phyloP scores from a whole-genome alignment of 2,797 vertebrate genomes.

The Catharus ustulatus region DNA sequence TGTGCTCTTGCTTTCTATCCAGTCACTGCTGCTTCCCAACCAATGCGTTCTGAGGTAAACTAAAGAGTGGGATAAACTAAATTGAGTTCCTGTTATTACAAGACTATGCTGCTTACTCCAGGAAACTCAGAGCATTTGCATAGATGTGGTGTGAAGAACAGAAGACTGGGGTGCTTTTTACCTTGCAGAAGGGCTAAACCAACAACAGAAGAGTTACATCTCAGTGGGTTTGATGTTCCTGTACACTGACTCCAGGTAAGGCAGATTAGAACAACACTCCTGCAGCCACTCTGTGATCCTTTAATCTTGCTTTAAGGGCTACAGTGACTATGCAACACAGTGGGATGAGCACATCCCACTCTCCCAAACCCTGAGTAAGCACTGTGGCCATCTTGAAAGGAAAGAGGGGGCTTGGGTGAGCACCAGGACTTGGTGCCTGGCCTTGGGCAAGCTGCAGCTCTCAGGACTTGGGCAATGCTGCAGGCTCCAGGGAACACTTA shows the following conservation, averaged over 20 bases:
- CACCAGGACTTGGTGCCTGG: not conserved
- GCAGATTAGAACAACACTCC: not conserved
- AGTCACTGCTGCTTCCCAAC: not conserved
- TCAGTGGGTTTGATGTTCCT: not conserved
- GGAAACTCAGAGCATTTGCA: not conserved
- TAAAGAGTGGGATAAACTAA: not conserved
- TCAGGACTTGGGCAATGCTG: not conserved
- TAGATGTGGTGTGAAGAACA: not conserved
- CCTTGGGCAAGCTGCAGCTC: not conserved
- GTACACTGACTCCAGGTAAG: not conserved
- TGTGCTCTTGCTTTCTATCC: not conserved
- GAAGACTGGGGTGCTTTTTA: not conserved
- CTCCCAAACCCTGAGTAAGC: not conserved
- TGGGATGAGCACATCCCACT: fast-evolving
- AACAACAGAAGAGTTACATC: not conserved
- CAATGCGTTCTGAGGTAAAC: fast-evolving
- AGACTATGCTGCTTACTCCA: not conserved
- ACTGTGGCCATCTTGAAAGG: not conserved
- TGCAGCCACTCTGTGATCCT: not conserved
- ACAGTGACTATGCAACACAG: not conserved
- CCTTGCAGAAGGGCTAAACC: not conserved
- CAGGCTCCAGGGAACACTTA: not conserved
- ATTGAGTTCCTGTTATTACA: not conserved
- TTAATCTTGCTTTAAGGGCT: not conserved
- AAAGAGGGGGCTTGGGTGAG: not conserved